Evolutionary conservation across 2,113 vertebrate genomes (phyloP).

Genomic region (Pseudonaja textilis): DNA sequence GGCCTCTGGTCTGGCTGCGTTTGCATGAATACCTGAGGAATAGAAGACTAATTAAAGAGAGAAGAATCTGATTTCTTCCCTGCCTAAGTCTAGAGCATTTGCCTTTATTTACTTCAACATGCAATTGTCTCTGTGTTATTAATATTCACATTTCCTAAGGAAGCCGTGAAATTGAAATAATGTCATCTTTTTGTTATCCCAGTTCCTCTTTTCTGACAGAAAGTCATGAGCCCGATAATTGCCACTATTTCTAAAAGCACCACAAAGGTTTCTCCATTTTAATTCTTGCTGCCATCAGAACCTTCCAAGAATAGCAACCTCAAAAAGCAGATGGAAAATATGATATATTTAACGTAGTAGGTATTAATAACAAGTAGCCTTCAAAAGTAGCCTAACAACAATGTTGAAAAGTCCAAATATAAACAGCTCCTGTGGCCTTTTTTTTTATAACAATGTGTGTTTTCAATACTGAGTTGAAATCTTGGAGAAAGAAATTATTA

Average conservation of each 20-base stretch:
- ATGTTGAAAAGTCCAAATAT: not conserved
- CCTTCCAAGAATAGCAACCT: constrained; percentile 51
- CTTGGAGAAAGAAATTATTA: not conserved
- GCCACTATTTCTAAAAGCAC: constrained; percentile 40
- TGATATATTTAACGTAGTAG: not conserved
- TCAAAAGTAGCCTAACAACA: not conserved
- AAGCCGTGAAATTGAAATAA: constrained; percentile 59
- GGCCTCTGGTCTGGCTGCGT: constrained; percentile 6
- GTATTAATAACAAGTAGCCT: not conserved
- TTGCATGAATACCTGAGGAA: constrained; percentile 34
- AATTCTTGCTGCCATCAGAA: constrained; percentile 49
- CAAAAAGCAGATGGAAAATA: constrained; percentile 29
- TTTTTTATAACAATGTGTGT: not conserved
- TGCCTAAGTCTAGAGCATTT: not conserved
- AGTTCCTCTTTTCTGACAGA: constrained; percentile 59
- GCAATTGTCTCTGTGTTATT: constrained; percentile 35
- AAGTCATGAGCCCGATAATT: constrained; percentile 59
- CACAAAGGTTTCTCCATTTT: constrained; percentile 49
- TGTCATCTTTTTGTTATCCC: constrained; percentile 44
- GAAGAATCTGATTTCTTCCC: constrained; percentile 22
- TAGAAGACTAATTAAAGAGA: constrained; percentile 50
- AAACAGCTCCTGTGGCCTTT: not conserved
- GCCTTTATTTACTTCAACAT: constrained; percentile 30
- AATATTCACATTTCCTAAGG: constrained; percentile 48
- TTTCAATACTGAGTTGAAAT: not conserved